A percentile compares a stretch with the other conserved stretches of the same genome.
Conservation (phyloP, 2,888 invertebrate species). For the Oeneis ivallda region DNA sequence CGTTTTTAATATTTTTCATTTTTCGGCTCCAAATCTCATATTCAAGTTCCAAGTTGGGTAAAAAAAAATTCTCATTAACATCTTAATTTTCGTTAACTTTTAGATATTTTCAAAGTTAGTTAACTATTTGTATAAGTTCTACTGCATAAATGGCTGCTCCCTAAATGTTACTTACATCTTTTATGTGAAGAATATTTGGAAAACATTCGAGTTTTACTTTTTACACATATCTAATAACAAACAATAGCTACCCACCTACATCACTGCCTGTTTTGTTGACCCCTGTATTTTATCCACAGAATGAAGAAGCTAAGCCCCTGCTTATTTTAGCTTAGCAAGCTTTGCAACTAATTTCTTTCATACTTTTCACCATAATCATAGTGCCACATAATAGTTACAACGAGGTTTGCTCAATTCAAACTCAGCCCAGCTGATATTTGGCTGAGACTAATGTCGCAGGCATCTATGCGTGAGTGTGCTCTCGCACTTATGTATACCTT, state of each 20-base stretch:
- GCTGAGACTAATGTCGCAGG: no score
- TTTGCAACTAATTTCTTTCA: not conserved
- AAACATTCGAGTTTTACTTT: conserved; percentile 53
- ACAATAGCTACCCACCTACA: conserved; percentile 48
- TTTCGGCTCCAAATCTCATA: no score
- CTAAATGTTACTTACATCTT: conserved; percentile 26
- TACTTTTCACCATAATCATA: not conserved
- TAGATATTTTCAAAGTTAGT: not conserved
- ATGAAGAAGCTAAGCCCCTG: not conserved
- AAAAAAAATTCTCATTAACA: not conserved
- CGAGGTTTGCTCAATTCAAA: no score
- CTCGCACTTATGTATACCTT: no score
- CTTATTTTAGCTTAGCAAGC: not conserved
- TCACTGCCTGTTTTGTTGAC: conserved; percentile 48
- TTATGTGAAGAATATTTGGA: conserved; percentile 41
- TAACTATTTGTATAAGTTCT: conserved; percentile 33
- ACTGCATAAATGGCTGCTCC: conserved; percentile 49
- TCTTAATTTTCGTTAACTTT: not conserved
- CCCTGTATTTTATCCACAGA: conserved; percentile 11
- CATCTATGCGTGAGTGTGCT: no score
- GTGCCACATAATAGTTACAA: not conserved
- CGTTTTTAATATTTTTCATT: no score
- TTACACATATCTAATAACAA: conserved; percentile 41
- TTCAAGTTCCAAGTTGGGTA: no score
- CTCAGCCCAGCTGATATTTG: no score